Base-by-base conservation (phyloP, 2,113 vertebrate genomes). In the zebrafish (Danio rerio) region DNA sequence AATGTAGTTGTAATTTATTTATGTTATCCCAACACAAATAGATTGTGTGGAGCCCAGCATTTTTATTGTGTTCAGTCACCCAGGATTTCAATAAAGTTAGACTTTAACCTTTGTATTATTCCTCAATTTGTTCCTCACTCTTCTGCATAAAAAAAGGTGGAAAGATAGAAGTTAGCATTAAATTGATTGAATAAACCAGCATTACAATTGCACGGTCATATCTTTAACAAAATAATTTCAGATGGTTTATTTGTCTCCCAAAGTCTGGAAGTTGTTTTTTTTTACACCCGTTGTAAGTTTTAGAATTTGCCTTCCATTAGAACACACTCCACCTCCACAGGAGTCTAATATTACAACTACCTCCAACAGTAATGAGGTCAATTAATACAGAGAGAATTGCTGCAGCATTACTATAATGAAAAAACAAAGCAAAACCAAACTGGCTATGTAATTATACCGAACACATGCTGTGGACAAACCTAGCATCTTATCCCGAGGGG, bases 281-380 rank as follows among this genome's bases (percentile, higher is more conserved):
- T 81, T 62, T 21, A 52, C 20, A 7, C 20, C 20, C 13, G 13
- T 8, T 42, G 55, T 13, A 75, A 65, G 0, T 74, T 18, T 72
- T 43, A 10, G 2, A 75, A 53, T 53, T 20, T 75, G 16, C 59
- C 47, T 43, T n/a, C 47, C 12, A 11, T 21, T n/a, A 61, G 10
- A 61, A 6, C 70, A 12, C 69, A 50, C 5, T 42, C 53, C 31
- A 50, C 53, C 42, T 66, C 18, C n/a, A 45, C 55, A 0, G 52
- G 7, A 66, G 31, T 70, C 52, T 47, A 50, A 31, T 42, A 52
- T 21, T 65, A 20, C 71, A 75, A 55, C 49, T 66, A 20, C 13
- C 50, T 45, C 13, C 42, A 31, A 68, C 31, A 79, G 15, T 79
- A 79, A 79, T 68, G 50, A 79, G 31, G 61, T 68, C 62, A 77